Evolutionary conservation across 2,113 vertebrate genomes (phyloP).

Genomic region (Brachionichthys hirsutus): DNA sequence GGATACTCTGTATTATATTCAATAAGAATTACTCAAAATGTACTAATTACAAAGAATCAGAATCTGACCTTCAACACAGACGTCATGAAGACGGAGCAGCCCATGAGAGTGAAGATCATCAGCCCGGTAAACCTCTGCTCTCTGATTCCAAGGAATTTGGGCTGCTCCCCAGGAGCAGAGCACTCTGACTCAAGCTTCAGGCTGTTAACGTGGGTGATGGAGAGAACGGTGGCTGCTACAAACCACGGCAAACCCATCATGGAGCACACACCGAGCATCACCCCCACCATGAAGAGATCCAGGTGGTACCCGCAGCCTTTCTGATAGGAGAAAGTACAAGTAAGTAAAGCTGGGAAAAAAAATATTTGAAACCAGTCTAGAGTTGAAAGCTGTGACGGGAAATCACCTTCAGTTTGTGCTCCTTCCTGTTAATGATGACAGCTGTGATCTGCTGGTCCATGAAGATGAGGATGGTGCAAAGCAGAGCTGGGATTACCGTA

Average conservation of each 20-base stretch:
- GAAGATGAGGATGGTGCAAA: conserved; percentile 98
- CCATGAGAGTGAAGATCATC: conserved; percentile 99
- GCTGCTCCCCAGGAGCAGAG: conserved; percentile 95
- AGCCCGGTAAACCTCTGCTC: conserved; percentile 97
- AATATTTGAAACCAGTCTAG: too few relatives aligned
- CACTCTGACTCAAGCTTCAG: conserved; percentile 96
- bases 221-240: conserved; percentile 97
- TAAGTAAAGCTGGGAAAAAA: background rate
- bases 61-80: conserved; percentile 89
- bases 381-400: background rate
- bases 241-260: conserved; percentile 98
- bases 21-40: too few relatives aligned
- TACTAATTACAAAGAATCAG: background rate
- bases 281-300: conserved; percentile 91
- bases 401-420: conserved; percentile 95
- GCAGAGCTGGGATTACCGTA: conserved; percentile 90
- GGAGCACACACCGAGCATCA: conserved; percentile 97
- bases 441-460: conserved; percentile 99
- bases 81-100: conserved; percentile 97
- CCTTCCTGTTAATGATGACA: conserved; percentile 98
- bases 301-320: conserved; percentile 98
- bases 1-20: too few relatives aligned
- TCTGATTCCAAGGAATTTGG: conserved; percentile 95
- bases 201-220: conserved; percentile 97
- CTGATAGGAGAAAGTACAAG: conserved; percentile 69